Percentiles rank a stretch among this genome's conserved stretches.
Conservation (phyloP, 2,888 invertebrate species). For the Drosophila percnosoma region DNA sequence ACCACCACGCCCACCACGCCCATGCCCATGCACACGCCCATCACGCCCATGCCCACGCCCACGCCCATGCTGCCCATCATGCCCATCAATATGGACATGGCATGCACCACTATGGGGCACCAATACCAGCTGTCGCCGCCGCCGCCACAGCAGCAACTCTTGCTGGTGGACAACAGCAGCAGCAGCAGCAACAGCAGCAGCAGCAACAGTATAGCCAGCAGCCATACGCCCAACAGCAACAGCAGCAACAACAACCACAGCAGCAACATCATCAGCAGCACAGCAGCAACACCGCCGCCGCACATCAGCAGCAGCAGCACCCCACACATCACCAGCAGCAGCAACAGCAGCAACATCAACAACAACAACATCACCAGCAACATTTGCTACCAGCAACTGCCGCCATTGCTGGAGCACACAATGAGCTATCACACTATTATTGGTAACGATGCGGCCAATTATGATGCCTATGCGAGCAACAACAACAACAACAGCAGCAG, state of each 20-base stretch:
- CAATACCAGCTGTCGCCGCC: slow-evolving; percentile 85
- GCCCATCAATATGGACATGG: slow-evolving; percentile 71
- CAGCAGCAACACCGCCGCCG: slow-evolving; percentile 58
- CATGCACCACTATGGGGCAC: slow-evolving; percentile 81
- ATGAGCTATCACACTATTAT: slow-evolving; percentile 91
- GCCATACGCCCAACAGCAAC: slow-evolving; percentile 72
- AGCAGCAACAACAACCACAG: slow-evolving; percentile 51
- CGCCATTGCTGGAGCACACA: slow-evolving; percentile 86
- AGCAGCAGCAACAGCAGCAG: slow-evolving; percentile 31
- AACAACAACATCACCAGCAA: slow-evolving; percentile 62
- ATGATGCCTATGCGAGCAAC: slow-evolving; percentile 47
- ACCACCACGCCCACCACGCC: slow-evolving; percentile 84
- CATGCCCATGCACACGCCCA: slow-evolving; percentile 50
- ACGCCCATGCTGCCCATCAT: slow-evolving; percentile 46
- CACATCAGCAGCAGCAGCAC: slow-evolving; percentile 59
- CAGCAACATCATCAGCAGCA: slow-evolving; percentile 50
- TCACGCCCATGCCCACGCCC: slow-evolving; percentile 69
- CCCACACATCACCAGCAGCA: slow-evolving; percentile 60
- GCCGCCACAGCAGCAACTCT: slow-evolving; percentile 73
- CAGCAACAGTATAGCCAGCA: slow-evolving; percentile 73
- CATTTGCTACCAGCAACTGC: slow-evolving; percentile 85
- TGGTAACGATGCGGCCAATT: slow-evolving; percentile 87
- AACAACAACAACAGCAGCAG: background rate
- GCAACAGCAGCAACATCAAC: slow-evolving; percentile 64
- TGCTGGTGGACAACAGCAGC: slow-evolving; percentile 55